These are phyloP conservation scores for Spondyliosoma cantharus DNA, from an alignment of 2,797 vertebrate species.

Conservation along the genomic window DNA sequence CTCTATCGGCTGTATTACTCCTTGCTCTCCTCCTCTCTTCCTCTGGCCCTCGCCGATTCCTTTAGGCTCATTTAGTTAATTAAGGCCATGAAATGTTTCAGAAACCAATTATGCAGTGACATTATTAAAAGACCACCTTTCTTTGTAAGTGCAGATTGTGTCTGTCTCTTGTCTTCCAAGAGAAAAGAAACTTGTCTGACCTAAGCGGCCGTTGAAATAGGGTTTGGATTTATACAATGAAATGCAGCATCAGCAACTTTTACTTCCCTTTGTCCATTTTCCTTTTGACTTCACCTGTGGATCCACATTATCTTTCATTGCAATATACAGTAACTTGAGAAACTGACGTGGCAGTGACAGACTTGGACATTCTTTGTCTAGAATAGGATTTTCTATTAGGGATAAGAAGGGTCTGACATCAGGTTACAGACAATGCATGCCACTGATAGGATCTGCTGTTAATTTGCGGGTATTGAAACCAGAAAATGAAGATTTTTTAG, in stretches of 20 bases:
- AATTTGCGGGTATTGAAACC: slow-evolving; percentile 31
- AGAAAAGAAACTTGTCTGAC: slow-evolving; percentile 67
- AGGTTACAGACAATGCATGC: slow-evolving; percentile 50
- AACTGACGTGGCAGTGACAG: slow-evolving; percentile 31
- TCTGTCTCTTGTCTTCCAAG: slow-evolving; percentile 65
- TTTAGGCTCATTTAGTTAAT: slow-evolving; percentile 83
- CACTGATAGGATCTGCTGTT: slow-evolving; percentile 55
- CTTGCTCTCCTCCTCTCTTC: slow-evolving; percentile 38
- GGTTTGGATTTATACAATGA: slow-evolving; percentile 56
- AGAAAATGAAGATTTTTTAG: slow-evolving; percentile 27
- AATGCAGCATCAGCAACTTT: slow-evolving; percentile 68
- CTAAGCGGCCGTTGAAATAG: slow-evolving; percentile 43
- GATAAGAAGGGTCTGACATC: slow-evolving; percentile 47
- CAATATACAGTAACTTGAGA: slow-evolving; percentile 27
- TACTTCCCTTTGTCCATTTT: slow-evolving; percentile 41
- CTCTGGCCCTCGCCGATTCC: slow-evolving; percentile 64
- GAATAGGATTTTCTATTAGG: slow-evolving; percentile 55
- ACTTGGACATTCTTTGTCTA: slow-evolving; percentile 39
- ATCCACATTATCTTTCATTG: slow-evolving; percentile 46
- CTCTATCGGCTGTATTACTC: slow-evolving; percentile 57
- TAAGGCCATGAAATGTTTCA: slow-evolving; percentile 82
- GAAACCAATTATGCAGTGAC: slow-evolving; percentile 83
- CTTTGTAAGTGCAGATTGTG: slow-evolving; percentile 75
- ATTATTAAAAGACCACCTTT: slow-evolving; percentile 81
- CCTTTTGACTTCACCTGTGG: slow-evolving; percentile 34